Evolutionary conservation across 2,797 vertebrate genomes (phyloP), one percentile per base, ranked within the genome.

Genomic region (Cyclopterus lumpus): DNA sequence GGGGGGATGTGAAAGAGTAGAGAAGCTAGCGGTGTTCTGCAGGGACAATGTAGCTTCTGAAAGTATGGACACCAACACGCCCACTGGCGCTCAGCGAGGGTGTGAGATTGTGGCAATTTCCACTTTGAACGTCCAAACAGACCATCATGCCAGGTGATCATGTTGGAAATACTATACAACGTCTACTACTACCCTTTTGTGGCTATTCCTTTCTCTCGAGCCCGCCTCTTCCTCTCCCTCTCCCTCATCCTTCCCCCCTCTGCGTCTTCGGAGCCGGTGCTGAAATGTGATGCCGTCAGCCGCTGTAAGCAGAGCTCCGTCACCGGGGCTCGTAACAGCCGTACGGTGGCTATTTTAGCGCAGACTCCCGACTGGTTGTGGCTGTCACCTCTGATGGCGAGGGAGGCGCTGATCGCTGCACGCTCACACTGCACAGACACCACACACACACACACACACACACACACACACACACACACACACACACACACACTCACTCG

Each of bases 281-380:
- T 85, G 84, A 93, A 89, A 93, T 75, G 82, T 73, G 85, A 91
- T 82, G 78, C 89, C 82, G 91, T 92, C 89, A 85, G 86, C 71
- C 51, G 15, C 67, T 84, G 86, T 90, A 91, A 91, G 88, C 76
- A 68, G 85, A 93, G 86, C 92, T 84, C 85, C 77, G 85, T 92
- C 86, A 84, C 83, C 66, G 65, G 67, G 73, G 83, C 89, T 84
- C 80, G 83, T 89, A 89, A 84, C 67, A 75, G 88, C 90, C 86
- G 79, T 90, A 89, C 85, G 89, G 88, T 80, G 89, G 87, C 92
- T 93, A 90, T 94, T 94, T 94, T 89, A 91, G 91, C 78, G 57
- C 77, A 82, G 87, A 86, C 88, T 81, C 79, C 20, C 77, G 83
- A 91, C n/a, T 71, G 82, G 83, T 90, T 90, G 89, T 88, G 93